phyloP scores from a whole-genome alignment of 2,797 vertebrate species.

The Megaceryle alcyon region DNA sequence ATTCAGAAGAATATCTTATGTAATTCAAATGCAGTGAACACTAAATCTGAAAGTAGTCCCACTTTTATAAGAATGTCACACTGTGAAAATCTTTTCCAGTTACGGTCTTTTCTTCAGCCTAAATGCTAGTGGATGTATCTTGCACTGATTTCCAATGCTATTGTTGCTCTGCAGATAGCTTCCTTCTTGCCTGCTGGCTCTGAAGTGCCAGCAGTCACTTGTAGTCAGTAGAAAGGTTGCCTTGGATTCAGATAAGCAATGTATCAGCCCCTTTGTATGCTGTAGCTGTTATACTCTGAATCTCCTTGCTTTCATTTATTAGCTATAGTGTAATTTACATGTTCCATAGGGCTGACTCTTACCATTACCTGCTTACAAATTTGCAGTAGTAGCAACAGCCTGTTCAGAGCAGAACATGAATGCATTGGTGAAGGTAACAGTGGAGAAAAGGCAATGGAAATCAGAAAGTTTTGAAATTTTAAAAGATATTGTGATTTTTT shows the following conservation, averaged over 20 bases:
- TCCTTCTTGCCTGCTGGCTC: not conserved
- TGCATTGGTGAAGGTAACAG: not conserved
- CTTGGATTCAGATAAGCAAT: not conserved
- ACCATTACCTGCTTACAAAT: not conserved
- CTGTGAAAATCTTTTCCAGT: not conserved
- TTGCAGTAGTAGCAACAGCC: accelerated
- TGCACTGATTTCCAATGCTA: accelerated
- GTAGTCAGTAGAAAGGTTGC: not conserved
- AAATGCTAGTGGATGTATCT: not conserved
- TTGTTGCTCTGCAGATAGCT: not conserved
- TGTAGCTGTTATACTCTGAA: not conserved
- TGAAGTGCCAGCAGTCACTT: not conserved
- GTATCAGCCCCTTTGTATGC: not conserved
- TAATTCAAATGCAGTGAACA: not conserved
- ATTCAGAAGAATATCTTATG: not conserved
- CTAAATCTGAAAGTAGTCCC: not conserved
- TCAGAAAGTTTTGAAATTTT: not conserved
- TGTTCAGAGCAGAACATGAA: not conserved
- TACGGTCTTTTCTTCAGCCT: not conserved
- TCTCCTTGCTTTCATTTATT: not conserved
- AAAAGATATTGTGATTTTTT: not conserved
- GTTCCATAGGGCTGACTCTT: not conserved
- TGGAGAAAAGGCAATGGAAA: not conserved
- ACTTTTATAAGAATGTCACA: not conserved
- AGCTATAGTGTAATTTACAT: not conserved